Conservation (phyloP, 92 coral and sea anemone species). For the Hydrozoanthus gracilis region DNA sequence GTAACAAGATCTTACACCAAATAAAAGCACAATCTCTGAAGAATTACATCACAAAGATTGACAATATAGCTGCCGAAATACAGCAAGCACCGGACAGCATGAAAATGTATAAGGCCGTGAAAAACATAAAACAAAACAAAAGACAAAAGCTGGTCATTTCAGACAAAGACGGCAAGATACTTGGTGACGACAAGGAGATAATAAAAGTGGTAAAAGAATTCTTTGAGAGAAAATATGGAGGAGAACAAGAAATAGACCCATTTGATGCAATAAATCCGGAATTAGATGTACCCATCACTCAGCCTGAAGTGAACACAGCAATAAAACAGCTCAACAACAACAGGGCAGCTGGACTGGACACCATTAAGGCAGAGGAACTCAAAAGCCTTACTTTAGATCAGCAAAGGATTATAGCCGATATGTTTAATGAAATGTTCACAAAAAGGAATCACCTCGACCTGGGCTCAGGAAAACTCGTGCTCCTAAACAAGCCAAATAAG, state of each 20-base stretch:
- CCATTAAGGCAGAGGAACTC: conserved; percentile 24
- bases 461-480: conserved; percentile 19
- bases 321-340: conserved; percentile 21
- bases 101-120: conserved; percentile 20
- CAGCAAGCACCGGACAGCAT: conserved; percentile 26
- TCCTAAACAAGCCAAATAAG: conserved; percentile 16
- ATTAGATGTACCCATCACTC: conserved; percentile 16
- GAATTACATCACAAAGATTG: conserved; percentile 20
- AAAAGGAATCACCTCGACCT: conserved; percentile 11
- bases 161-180: conserved; percentile 26
- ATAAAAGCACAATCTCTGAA: conserved; percentile 17
- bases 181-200: conserved; percentile 15
- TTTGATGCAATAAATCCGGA: conserved; percentile 22
- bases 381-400: conserved; percentile 18
- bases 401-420: conserved; percentile 26
- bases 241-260: conserved; percentile 26
- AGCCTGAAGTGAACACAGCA: conserved; percentile 11
- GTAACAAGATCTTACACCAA: neutral
- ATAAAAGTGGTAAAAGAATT: conserved; percentile 23
- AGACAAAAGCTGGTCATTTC: conserved; percentile 19
- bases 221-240: conserved; percentile 22
- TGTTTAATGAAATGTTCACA: conserved; percentile 16
- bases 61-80: conserved; percentile 22
- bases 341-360: conserved; percentile 9
- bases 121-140: neutral